Evolutionary conservation across 2,888 invertebrate species (phyloP).

Genomic region (Perizoma flavofasciatum): DNA sequence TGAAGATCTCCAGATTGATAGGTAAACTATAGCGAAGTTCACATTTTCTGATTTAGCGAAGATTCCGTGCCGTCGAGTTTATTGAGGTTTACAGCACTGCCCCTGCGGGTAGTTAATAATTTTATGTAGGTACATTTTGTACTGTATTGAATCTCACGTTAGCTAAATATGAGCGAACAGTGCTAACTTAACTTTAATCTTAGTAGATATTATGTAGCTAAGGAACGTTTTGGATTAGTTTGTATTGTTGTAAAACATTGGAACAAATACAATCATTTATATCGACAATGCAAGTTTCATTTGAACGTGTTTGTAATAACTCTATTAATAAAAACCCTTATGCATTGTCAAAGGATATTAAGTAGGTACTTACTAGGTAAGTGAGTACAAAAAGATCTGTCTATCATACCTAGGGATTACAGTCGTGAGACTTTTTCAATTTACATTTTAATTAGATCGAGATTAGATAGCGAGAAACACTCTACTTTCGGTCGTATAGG

Average conservation of each 20-base stretch:
- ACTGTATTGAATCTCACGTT: conserved; percentile 55
- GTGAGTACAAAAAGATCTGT: too few relatives aligned
- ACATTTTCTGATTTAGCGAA: too few relatives aligned
- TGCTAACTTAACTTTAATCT: conserved; percentile 68
- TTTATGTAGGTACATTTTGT: conserved; percentile 37
- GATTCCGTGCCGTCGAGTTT: conserved; percentile 3
- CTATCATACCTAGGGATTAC: too few relatives aligned
- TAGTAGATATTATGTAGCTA: conserved; percentile 56
- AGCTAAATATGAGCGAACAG: conserved; percentile 54
- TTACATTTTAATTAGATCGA: too few relatives aligned
- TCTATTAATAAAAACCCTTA: too few relatives aligned
- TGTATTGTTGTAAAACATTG: conserved; percentile 71
- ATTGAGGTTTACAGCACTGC: conserved; percentile 37
- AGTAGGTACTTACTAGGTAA: too few relatives aligned
- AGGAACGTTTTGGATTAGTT: conserved; percentile 71
- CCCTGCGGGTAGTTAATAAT: conserved; percentile 42
- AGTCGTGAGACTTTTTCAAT: too few relatives aligned
- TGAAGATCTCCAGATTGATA: not conserved
- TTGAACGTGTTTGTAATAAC: conserved; percentile 1
- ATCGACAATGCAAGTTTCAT: conserved; percentile 46
- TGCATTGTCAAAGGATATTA: too few relatives aligned
- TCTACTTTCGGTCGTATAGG: too few relatives aligned
- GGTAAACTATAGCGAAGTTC: too few relatives aligned
- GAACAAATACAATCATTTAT: conserved; percentile 69
- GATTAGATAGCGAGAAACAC: too few relatives aligned